A percentile compares a stretch with the other conserved stretches of the same genome.
Conservation (phyloP, 2,113 vertebrate genomes). For the Pardalotus punctatus region DNA sequence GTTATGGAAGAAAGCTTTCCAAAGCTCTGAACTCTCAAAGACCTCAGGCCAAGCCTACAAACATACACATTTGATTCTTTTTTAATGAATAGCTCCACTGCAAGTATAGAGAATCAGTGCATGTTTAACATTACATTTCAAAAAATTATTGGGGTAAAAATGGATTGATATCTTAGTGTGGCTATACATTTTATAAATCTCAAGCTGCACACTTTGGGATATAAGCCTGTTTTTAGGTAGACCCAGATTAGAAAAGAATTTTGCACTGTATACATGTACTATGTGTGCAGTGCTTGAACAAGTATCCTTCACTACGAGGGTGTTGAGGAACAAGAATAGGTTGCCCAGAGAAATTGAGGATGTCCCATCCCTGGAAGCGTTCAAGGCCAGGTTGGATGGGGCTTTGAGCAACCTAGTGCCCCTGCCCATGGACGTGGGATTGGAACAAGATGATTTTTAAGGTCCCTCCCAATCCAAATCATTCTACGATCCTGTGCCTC, state of each 20-base stretch:
- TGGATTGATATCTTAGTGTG: background rate
- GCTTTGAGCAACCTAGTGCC: background rate
- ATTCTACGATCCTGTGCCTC: background rate
- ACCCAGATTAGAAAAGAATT: background rate
- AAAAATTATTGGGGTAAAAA: background rate
- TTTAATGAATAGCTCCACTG: background rate
- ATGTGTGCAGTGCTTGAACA: accelerated
- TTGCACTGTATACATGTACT: background rate
- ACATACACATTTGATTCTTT: background rate
- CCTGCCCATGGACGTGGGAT: background rate
- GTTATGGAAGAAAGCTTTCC: background rate
- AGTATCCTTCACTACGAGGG: accelerated
- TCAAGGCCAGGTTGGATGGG: background rate
- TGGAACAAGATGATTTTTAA: background rate
- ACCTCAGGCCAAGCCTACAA: background rate
- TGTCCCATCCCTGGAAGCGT: background rate
- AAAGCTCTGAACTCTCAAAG: background rate
- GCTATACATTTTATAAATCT: background rate
- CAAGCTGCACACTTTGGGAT: background rate
- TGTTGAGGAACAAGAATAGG: background rate
- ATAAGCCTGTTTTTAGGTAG: background rate
- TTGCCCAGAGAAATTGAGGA: background rate
- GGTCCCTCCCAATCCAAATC: background rate
- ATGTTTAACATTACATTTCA: background rate
- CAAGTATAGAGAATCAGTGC: background rate